Conservation (phyloP, 1,140 invertebrate species). For the Polypedilum vanderplanki region DNA sequence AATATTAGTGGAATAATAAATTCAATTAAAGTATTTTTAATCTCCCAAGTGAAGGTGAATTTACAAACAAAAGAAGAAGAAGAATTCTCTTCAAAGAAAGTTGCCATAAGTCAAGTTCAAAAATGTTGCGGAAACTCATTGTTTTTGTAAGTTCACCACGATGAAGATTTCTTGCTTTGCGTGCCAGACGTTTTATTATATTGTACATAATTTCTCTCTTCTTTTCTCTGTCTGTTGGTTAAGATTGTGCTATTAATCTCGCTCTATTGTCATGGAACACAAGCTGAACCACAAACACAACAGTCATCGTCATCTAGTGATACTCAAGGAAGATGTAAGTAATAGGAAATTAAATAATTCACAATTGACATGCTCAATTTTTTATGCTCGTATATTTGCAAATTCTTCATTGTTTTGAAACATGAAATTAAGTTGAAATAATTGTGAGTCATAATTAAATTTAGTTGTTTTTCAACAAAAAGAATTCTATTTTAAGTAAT, state of each 20-base stretch:
- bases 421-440: no score
- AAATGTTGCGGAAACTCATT: conserved; percentile 20
- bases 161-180: background rate
- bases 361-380: no score
- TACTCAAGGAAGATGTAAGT: background rate
- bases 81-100: background rate
- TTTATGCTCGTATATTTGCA: no score
- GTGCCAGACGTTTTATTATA: no score
- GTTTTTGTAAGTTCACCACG: conserved; percentile 6
- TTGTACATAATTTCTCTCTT: no score
- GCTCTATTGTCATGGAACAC: no score
- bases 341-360: background rate
- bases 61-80: background rate
- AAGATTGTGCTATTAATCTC: no score
- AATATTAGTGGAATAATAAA: background rate
- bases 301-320: background rate
- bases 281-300: background rate
- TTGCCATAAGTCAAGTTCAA: conserved; percentile 21
- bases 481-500: no score
- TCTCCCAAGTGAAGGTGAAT: background rate
- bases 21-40: background rate
- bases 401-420: no score
- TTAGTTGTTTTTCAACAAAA: no score
- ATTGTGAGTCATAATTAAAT: no score
- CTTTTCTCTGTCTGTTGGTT: no score